Evolutionary conservation across 92 coral and sea anemone genomes (phyloP).

Genomic region (Meandrina meandrites): DNA sequence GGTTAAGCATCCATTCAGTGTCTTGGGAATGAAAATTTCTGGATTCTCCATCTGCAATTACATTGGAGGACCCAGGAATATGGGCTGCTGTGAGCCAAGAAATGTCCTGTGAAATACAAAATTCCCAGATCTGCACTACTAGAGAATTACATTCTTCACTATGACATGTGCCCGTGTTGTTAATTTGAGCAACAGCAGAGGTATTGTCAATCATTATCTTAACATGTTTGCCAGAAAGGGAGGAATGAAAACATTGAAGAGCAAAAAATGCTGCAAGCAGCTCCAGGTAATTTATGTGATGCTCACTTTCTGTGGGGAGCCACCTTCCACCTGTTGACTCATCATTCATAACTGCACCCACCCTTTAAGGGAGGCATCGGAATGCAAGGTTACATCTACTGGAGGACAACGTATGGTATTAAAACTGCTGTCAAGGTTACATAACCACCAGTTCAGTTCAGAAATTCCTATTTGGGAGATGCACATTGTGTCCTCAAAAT

Average conservation of each 20-base stretch:
- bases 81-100: constrained; percentile 59
- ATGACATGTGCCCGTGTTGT: constrained; percentile 67
- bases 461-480: constrained; percentile 20
- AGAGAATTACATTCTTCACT: constrained; percentile 23
- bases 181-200: constrained; percentile 56
- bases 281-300: constrained; percentile 50
- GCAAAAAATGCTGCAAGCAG: constrained; percentile 56
- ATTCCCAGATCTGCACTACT: constrained; percentile 49
- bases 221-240: constrained; percentile 49
- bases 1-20: too few species aligned
- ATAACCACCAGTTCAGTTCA: constrained; percentile 54
- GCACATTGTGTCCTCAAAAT: constrained; percentile 47
- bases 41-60: too few species aligned
- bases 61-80: too few species aligned
- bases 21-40: too few species aligned
- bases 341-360: constrained; percentile 52
- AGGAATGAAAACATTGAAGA: constrained; percentile 39
- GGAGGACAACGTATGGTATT: constrained; percentile 40
- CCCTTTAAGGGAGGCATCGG: constrained; percentile 62
- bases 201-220: constrained; percentile 66
- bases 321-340: constrained; percentile 57
- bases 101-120: constrained; percentile 29
- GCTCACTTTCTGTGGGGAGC: constrained; percentile 33
- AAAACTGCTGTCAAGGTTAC: constrained; percentile 46
- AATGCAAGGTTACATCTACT: constrained; percentile 49